phyloP scores from a whole-genome alignment of 2,113 vertebrate genomes.

The Strix uralensis region DNA sequence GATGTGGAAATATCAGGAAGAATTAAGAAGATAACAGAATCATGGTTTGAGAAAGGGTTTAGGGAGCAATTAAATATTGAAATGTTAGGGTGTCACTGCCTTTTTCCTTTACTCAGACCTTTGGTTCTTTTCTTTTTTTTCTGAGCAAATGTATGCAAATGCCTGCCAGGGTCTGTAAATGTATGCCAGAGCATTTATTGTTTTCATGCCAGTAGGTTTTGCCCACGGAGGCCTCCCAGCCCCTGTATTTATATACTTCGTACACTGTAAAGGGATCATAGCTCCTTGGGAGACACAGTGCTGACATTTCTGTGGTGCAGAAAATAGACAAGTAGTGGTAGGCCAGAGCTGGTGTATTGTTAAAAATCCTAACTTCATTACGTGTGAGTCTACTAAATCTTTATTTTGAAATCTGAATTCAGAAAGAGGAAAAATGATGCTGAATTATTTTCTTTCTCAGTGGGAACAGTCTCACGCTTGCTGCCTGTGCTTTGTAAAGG shows the following conservation, averaged over 20 bases:
- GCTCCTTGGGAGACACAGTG: background rate
- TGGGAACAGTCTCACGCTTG: background rate
- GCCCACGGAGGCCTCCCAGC: background rate
- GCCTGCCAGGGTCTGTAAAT: background rate
- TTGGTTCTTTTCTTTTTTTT: background rate
- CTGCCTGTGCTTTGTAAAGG: slow-evolving; percentile 41
- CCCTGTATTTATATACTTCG: background rate
- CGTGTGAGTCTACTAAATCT: slow-evolving; percentile 3
- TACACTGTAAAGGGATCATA: background rate
- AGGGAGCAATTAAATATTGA: background rate
- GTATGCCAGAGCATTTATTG: background rate
- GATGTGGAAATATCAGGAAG: background rate
- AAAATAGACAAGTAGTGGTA: background rate
- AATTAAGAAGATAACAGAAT: background rate
- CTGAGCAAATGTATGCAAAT: background rate
- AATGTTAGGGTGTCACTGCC: background rate
- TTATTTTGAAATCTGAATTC: slow-evolving; percentile 32
- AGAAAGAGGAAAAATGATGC: background rate
- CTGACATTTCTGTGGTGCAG: background rate
- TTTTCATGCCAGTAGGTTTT: background rate
- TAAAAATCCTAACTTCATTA: slow-evolving; percentile 2
- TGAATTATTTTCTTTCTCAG: slow-evolving; percentile 35
- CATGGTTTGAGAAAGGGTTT: background rate
- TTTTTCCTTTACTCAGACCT: background rate
- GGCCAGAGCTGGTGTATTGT: background rate